Evolutionary conservation across 2,888 invertebrate genomes (phyloP).

Genomic region (Drosophila neonasuta): DNA sequence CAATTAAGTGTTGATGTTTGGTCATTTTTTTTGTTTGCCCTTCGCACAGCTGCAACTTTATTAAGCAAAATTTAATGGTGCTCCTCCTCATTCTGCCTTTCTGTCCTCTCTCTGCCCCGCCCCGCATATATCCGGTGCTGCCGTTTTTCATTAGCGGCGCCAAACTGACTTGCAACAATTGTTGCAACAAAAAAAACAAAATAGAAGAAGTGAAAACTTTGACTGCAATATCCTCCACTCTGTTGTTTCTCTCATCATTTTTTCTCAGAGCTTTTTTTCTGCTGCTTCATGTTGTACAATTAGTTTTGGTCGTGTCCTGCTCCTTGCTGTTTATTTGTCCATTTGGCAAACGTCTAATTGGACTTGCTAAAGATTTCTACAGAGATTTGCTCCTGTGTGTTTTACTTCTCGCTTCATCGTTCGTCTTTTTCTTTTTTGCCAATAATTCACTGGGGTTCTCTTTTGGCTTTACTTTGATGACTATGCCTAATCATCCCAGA

Average conservation of each 20-base stretch:
- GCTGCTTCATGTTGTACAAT: constrained; percentile 74
- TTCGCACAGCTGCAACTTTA: constrained; percentile 74
- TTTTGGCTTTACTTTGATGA: constrained; percentile 9
- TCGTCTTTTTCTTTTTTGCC: constrained; percentile 26
- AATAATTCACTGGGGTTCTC: constrained; percentile 46
- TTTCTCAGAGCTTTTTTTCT: constrained; percentile 41
- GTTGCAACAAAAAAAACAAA: constrained; percentile 48
- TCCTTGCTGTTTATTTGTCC: constrained; percentile 66
- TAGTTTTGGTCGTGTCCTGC: constrained; percentile 59
- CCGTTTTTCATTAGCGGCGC: constrained; percentile 74
- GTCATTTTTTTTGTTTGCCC: constrained; percentile 61
- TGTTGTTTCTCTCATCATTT: constrained; percentile 23
- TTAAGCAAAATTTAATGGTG: constrained; percentile 77
- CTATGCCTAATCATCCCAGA: constrained; percentile 29
- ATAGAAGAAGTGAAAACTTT: constrained; percentile 49
- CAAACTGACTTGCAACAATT: constrained; percentile 78
- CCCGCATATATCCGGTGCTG: constrained; percentile 46
- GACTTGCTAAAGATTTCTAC: constrained; percentile 76
- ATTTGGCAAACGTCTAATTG: constrained; percentile 76
- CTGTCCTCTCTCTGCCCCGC: background rate
- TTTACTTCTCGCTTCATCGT: background rate
- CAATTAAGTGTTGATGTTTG: constrained; percentile 81
- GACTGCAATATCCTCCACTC: constrained; percentile 57
- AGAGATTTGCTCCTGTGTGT: constrained; percentile 60
- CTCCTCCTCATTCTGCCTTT: background rate